Base-by-base conservation (phyloP, 2,113 vertebrate genomes). In the Rhinogobius similis region DNA sequence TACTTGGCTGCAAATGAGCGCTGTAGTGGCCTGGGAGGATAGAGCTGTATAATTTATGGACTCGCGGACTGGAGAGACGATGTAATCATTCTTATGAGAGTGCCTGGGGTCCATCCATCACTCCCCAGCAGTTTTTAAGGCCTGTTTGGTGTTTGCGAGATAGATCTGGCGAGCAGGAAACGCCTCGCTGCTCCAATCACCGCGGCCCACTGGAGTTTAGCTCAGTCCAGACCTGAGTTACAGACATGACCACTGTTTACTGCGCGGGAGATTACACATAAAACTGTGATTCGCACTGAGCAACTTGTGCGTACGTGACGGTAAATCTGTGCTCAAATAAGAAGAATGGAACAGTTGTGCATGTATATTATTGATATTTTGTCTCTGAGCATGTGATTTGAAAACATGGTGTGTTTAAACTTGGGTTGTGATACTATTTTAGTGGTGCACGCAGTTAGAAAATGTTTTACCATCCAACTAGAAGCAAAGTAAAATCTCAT, bases 81-180 rank as follows among this genome's bases (percentile, higher is more conserved):
- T 21, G 78, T 81, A 81, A 87, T 89, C 82, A 78, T 87, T 90
- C 87, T 83, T 77, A 86, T 72, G 75, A 89, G 73, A 72, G 76
- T 18, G 80, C 83, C 81, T 78, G 65, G 29, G 26, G 23, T 76
- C 73, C 55, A 87, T 90, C 80, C 43, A 88, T 89, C 76, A 83
- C 39, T 5, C 3, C 65, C 0, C 36, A 76, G 79, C 76, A 77
- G 29, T 73, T 83, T 87, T 82, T 84, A 78, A 83, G 77, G 73
- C 69, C 72, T 78, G 80, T 79, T 81, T 72, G 58, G 72, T 77
- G 80, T 81, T 81, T 70, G 58, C 68, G 82, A 74, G 74, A 86
- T 85, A 72, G 86, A 86, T 86, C 77, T 70, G 27, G 2, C 21
- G 68, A 73, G 46, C 41, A 48, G 77, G 68, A 62, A 58, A 65